These are phyloP conservation scores for Netelia inedita DNA, from an alignment of 2,888 invertebrate species.

Conservation along the genomic window DNA sequence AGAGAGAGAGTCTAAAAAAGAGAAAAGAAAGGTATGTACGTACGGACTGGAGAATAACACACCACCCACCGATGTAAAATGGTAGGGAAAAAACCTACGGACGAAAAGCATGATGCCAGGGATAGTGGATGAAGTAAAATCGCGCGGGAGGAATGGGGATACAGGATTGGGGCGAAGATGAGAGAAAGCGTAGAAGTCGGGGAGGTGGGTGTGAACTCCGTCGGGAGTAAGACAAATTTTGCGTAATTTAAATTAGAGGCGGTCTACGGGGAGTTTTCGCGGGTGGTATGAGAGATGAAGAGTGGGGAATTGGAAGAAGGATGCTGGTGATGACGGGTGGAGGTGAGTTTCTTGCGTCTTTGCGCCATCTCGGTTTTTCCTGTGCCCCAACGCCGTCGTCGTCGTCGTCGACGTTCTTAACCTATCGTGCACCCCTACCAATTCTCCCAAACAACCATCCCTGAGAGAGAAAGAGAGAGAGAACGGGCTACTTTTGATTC, in stretches of 20 bases:
- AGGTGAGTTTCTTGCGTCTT: slow-evolving; percentile 64
- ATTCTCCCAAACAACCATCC: slow-evolving; percentile 56
- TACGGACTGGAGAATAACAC: slow-evolving; percentile 39
- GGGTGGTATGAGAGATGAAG: slow-evolving; percentile 24
- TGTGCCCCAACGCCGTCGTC: slow-evolving; percentile 40
- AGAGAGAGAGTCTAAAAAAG: slow-evolving; percentile 37
- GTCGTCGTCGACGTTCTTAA: slow-evolving; percentile 6
- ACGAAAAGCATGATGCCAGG: slow-evolving; percentile 29
- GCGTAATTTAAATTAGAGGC: slow-evolving; percentile 76
- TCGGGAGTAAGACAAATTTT: slow-evolving; percentile 78
- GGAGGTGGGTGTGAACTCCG: slow-evolving; percentile 70
- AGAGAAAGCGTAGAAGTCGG: slow-evolving; percentile 69
- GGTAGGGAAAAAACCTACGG: slow-evolving; percentile 47
- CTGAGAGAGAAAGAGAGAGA: slow-evolving; percentile 24
- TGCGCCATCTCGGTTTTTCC: slow-evolving; percentile 58
- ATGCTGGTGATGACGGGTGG: slow-evolving; percentile 63
- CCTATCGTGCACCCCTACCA: slow-evolving; percentile 39
- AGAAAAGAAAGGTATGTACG: background rate
- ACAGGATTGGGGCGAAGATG: slow-evolving; percentile 58
- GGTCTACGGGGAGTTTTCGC: slow-evolving; percentile 49
- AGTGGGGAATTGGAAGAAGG: slow-evolving; percentile 54
- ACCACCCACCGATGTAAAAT: slow-evolving; percentile 48
- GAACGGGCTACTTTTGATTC: slow-evolving; percentile 59
- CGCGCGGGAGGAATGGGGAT: slow-evolving; percentile 2
- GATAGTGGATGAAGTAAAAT: slow-evolving; percentile 45